Evolutionary conservation across 2,113 vertebrate genomes (phyloP), one percentile per base, ranked within the genome.

Genomic region (Narcine bancroftii): DNA sequence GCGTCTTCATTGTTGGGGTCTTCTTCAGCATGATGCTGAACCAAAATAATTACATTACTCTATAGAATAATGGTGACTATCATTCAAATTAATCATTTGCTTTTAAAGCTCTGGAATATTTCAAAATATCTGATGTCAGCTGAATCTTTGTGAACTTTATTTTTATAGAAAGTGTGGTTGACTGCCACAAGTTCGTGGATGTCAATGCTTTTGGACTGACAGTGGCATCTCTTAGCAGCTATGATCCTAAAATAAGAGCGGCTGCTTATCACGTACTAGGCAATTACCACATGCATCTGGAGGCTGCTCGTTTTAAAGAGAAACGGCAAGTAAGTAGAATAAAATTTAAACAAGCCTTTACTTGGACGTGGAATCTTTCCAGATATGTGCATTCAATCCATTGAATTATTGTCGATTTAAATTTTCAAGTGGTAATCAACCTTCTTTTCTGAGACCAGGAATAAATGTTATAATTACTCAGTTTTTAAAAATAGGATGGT

Each of bases 141-240:
- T 85, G 60, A 81, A 69, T 29, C 63, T 91, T 69, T 45, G 50
- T 92, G 7, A 92, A 19, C 77, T 33, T 85, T 76, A 3, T 92
- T 81, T 71, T 9, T 66, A 6, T 94, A 99, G 99, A 99, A 89
- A 96, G 95, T 73, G 96, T 98, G 79, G 95, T 99, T 63, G 97
- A 99, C 63, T 99, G 98, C 94, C 94, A 95, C 10, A 99, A 97
- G 94, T 99, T 99, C 93, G 95, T 98, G 4, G 97, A 97, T 79
- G 96, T 97, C 87, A 97, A 98, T 3, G 97, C 97, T 69, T 93
- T 99, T 50, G 97, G 97, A 0, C 93, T 99, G 0, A 96, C 97
- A 0, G 93, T 98, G 3, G 95, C 95, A 63, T 96, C 98, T 4
- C 97, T 99, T n/a, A 99, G 99, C 93, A 99, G 99, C 95, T 98